These are phyloP conservation scores for Diachrysia chrysitis DNA, from an alignment of 2,888 invertebrate species.

Conservation along the genomic window DNA sequence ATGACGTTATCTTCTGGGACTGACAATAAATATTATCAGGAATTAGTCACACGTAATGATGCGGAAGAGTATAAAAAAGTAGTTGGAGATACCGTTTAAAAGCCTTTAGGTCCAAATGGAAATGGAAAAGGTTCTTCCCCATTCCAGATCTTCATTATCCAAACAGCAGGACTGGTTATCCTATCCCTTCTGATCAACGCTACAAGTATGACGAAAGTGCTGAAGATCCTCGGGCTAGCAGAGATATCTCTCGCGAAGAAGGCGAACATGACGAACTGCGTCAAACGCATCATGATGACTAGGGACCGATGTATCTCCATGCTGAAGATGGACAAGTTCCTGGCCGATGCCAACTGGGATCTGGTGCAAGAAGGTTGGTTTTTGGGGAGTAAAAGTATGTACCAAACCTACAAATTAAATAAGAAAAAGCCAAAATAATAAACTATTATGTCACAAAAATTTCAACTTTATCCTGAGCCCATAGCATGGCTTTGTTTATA, in stretches of 20 bases:
- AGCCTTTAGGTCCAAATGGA: too few species aligned
- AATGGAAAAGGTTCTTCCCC: too few species aligned
- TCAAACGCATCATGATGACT: slow-evolving; percentile 83
- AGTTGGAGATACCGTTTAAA: too few species aligned
- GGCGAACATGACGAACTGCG: slow-evolving; percentile 89
- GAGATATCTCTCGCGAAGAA: slow-evolving; percentile 87
- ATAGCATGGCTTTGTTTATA: too few species aligned
- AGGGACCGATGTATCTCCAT: slow-evolving; percentile 87
- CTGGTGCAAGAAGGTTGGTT: slow-evolving; percentile 82
- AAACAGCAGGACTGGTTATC: slow-evolving; percentile 89
- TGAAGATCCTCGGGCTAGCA: slow-evolving; percentile 86
- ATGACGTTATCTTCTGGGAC: too few species aligned
- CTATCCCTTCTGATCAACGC: slow-evolving; percentile 89
- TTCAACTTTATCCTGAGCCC: too few species aligned
- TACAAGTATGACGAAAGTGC: slow-evolving; percentile 85
- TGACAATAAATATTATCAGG: too few species aligned
- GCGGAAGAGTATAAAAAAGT: too few species aligned
- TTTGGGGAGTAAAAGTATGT: neutral
- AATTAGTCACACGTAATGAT: too few species aligned
- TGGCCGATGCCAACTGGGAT: slow-evolving; percentile 91
- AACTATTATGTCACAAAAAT: too few species aligned
- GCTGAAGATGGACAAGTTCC: slow-evolving; percentile 90
- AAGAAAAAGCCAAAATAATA: too few species aligned
- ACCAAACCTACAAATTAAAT: too few species aligned
- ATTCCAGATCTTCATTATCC: slow-evolving; percentile 85